Evolutionary conservation across 2,888 invertebrate genomes (phyloP).

Genomic region (Asteroscopus sphinx): DNA sequence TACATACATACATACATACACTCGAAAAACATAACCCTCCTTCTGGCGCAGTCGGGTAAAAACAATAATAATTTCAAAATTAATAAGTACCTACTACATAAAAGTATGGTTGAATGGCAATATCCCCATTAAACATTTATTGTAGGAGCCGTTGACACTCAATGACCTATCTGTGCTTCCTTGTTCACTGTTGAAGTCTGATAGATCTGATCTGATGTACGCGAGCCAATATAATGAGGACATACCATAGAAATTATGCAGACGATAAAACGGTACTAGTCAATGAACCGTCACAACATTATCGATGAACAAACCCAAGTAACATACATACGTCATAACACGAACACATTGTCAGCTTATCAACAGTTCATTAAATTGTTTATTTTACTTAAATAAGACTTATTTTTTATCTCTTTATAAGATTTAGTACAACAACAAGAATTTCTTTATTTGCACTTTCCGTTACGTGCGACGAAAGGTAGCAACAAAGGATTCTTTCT

Average conservation of each 20-base stretch:
- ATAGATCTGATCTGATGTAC: conserved; percentile 13
- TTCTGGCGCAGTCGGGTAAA: too few relatives aligned
- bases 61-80: too few relatives aligned
- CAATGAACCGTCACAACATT: conserved; percentile 50
- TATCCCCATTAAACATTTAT: neutral
- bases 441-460: conserved; percentile 35
- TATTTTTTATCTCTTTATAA: conserved; percentile 43
- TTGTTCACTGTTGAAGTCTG: conserved; percentile 1
- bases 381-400: conserved; percentile 24
- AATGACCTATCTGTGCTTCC: neutral
- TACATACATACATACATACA: too few relatives aligned
- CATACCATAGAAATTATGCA: conserved; percentile 50
- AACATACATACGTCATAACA: conserved; percentile 49
- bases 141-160: neutral
- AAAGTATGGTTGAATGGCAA: too few relatives aligned
- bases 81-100: too few relatives aligned
- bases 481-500: conserved; percentile 43
- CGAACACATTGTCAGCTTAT: conserved; percentile 53
- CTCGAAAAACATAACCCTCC: too few relatives aligned
- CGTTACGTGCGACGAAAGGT: conserved; percentile 11
- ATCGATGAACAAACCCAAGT: conserved; percentile 54
- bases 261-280: conserved; percentile 46
- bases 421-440: conserved; percentile 47
- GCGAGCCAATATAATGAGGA: conserved; percentile 21
- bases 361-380: conserved; percentile 54